Evolutionary conservation across 2,113 vertebrate genomes (phyloP).

Genomic region (Origma solitaria): DNA sequence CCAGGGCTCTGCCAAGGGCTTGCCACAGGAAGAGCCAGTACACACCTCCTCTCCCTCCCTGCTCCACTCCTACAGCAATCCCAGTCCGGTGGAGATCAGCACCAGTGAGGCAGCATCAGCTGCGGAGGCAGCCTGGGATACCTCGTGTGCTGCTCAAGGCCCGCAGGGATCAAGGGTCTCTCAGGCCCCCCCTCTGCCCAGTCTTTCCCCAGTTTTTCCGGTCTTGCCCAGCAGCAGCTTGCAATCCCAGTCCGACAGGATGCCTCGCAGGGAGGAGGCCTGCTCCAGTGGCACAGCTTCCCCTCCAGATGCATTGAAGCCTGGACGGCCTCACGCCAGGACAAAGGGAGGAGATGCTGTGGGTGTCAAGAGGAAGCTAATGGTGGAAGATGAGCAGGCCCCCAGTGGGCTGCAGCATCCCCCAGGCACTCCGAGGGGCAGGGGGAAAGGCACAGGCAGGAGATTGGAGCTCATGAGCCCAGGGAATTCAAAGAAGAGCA

Average conservation of each 20-base stretch:
- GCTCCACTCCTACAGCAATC: not conserved
- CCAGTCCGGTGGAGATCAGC: not conserved
- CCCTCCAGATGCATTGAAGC: accelerated
- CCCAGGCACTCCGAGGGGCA: accelerated
- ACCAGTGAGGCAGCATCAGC: accelerated
- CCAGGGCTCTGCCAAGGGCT: not conserved
- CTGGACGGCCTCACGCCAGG: not conserved
- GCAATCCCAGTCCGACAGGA: accelerated
- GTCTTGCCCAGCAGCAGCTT: not conserved
- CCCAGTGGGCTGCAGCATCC: not conserved
- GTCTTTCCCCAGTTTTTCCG: not conserved
- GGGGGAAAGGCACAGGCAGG: not conserved
- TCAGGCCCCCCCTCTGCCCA: accelerated
- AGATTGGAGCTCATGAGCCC: accelerated
- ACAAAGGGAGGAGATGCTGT: not conserved
- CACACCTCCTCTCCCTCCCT: conserved; percentile 6
- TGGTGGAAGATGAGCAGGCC: not conserved
- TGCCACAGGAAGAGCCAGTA: accelerated
- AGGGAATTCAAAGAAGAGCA: not conserved
- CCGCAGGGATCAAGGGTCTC: accelerated
- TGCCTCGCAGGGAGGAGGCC: not conserved
- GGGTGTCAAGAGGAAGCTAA: conserved; percentile 1
- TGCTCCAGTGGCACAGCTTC: not conserved
- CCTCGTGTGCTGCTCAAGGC: not conserved
- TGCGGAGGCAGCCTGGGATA: accelerated